A percentile compares a stretch with the other conserved stretches of the same genome.
phyloP scores from a whole-genome alignment of 2,113 vertebrate species.

The Peromyscus californicus region DNA sequence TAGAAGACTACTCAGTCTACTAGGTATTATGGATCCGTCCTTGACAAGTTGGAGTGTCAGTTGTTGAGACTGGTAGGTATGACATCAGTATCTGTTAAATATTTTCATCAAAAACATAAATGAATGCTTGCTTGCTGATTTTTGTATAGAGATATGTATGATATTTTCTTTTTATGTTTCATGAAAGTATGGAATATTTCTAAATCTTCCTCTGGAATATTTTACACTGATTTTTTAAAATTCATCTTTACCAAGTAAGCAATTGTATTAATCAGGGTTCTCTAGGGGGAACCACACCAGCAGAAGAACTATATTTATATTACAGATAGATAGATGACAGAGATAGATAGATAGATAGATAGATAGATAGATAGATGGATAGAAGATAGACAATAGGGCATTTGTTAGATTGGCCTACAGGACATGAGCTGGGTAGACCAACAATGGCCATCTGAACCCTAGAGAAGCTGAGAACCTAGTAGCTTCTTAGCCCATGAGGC shows the following conservation, averaged over 20 bases:
- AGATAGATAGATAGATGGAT: background rate
- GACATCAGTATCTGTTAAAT: slow-evolving; percentile 15
- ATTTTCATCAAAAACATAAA: slow-evolving; percentile 57
- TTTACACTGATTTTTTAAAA: slow-evolving; percentile 20
- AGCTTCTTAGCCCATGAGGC: no score
- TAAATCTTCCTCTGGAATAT: background rate
- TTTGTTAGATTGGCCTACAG: background rate
- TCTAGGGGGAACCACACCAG: background rate
- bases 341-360: background rate
- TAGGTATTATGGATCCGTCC: background rate
- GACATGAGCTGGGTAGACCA: background rate
- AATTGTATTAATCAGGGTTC: background rate
- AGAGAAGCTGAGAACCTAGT: background rate
- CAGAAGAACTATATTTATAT: background rate
- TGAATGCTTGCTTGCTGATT: background rate
- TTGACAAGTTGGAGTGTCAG: slow-evolving; percentile 1
- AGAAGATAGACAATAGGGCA: background rate
- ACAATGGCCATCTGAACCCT: background rate
- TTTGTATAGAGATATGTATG: background rate
- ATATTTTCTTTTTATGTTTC: slow-evolving; percentile 11
- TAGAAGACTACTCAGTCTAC: background rate
- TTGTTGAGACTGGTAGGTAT: background rate
- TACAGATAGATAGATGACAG: background rate
- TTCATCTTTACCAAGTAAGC: slow-evolving; percentile 3
- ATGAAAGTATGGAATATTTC: slow-evolving; percentile 11